Evolutionary conservation across 1,140 invertebrate genomes (phyloP).

Genomic region (Meloidogyne chitwoodi): DNA sequence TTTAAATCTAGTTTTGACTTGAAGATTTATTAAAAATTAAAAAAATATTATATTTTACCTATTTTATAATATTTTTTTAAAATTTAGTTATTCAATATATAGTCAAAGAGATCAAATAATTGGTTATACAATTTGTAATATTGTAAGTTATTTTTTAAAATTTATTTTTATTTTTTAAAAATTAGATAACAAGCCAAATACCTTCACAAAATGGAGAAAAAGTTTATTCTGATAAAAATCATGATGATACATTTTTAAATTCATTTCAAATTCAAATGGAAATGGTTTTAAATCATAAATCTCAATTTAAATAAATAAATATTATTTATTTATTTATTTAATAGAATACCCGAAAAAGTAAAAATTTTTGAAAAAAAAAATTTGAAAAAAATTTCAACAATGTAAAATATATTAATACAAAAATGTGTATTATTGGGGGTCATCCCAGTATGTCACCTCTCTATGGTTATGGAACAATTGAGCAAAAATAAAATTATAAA

Average conservation of each 20-base stretch:
- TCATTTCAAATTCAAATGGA: conserved; percentile 44
- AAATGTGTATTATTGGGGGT: too few species aligned
- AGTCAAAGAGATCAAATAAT: conserved; percentile 41
- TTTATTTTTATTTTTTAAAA: background rate
- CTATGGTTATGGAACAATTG: too few species aligned
- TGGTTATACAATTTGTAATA: conserved; percentile 44
- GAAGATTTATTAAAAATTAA: too few species aligned
- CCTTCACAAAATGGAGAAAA: conserved; percentile 52
- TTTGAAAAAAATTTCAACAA: too few species aligned
- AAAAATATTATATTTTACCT: too few species aligned
- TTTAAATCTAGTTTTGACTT: too few species aligned
- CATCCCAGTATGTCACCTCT: too few species aligned
- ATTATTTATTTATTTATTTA: background rate
- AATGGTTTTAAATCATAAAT: conserved; percentile 51
- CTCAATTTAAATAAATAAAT: conserved; percentile 31
- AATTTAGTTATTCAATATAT: conserved; percentile 54
- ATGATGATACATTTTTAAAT: conserved; percentile 53
- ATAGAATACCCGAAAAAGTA: too few species aligned
- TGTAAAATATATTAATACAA: too few species aligned
- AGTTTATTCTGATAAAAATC: conserved; percentile 47
- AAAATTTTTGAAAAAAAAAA: too few species aligned
- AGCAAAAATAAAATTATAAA: too few species aligned
- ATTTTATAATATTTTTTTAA: too few species aligned
- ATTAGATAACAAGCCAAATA: conserved; percentile 51
- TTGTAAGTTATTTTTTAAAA: conserved; percentile 29